phyloP scores from a whole-genome alignment of 1,140 invertebrate genomes.

The Thaumetopoea pityocampa region DNA sequence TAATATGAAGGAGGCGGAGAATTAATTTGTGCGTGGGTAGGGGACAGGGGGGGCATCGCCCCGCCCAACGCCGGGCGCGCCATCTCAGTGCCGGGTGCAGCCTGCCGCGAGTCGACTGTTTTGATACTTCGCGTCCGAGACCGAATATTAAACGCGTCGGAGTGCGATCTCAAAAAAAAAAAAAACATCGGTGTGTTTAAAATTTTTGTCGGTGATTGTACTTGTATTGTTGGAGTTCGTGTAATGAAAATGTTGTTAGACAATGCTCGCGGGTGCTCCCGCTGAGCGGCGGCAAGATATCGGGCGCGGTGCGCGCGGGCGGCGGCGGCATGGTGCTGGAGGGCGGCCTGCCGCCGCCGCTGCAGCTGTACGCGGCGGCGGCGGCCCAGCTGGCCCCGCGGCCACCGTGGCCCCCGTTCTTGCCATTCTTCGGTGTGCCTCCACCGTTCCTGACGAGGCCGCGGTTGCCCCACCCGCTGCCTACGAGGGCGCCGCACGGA shows the following conservation, averaged over 20 bases:
- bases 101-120: too few relatives aligned
- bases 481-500: conserved; percentile 53
- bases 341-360: conserved; percentile 75
- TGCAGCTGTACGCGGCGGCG: conserved; percentile 77
- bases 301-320: conserved; percentile 29
- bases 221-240: neutral
- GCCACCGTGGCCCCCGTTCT: conserved; percentile 75
- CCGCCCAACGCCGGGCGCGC: conserved; percentile 52
- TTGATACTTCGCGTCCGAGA: neutral
- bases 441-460: conserved; percentile 65
- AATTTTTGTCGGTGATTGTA: neutral
- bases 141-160: neutral
- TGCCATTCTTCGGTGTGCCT: conserved; percentile 76
- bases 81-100: conserved; percentile 58
- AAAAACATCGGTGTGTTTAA: neutral
- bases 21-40: conserved; percentile 60
- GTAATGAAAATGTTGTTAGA: conserved; percentile 23
- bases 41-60: conserved; percentile 43
- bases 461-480: conserved; percentile 52
- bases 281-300: conserved; percentile 42
- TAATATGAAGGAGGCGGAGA: conserved; percentile 73
- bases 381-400: conserved; percentile 74
- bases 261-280: conserved; percentile 20
- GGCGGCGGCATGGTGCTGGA: conserved; percentile 56
- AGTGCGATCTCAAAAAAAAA: conserved; percentile 6